These are phyloP conservation scores for Itoplectis maculator DNA, from an alignment of 2,888 invertebrate species.

Conservation along the genomic window DNA sequence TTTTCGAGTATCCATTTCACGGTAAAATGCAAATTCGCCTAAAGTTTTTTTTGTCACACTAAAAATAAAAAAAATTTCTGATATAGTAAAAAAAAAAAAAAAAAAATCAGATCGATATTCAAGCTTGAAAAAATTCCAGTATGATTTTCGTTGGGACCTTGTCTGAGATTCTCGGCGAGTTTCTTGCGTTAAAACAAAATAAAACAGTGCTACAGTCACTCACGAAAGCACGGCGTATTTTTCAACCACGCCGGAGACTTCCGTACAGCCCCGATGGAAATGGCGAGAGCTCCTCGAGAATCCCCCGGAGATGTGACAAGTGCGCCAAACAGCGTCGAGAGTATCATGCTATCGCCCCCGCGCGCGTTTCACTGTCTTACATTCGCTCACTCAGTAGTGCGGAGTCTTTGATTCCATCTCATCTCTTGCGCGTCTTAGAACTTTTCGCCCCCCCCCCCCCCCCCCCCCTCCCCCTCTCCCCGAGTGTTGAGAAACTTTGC, in stretches of 20 bases:
- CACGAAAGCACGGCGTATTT: neutral
- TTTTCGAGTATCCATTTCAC: too few relatives aligned
- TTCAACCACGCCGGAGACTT: neutral
- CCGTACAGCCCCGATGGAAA: constrained; percentile 40
- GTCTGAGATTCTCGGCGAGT: too few relatives aligned
- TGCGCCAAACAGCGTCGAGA: constrained; percentile 50
- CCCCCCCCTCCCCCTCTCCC: too few relatives aligned
- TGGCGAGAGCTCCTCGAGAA: constrained; percentile 45
- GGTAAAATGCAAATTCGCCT: too few relatives aligned
- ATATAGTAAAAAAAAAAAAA: too few relatives aligned
- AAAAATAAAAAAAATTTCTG: too few relatives aligned
- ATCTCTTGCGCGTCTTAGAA: neutral
- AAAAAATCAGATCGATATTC: too few relatives aligned
- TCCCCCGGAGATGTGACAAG: constrained; percentile 55
- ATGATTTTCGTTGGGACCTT: too few relatives aligned
- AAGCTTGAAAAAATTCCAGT: too few relatives aligned
- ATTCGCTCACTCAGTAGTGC: neutral
- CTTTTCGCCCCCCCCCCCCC: neutral
- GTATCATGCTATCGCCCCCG: constrained; percentile 49
- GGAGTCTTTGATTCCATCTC: neutral
- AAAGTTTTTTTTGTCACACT: too few relatives aligned
- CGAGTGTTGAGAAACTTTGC: neutral
- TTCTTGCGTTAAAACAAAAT: too few relatives aligned
- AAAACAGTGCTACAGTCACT: too few relatives aligned
- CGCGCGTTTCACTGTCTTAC: constrained; percentile 49